Percentiles rank a stretch among this genome's conserved stretches.
Evolutionary conservation across 2,888 invertebrate species (phyloP).

Genomic region (Agriopis leucophaearia): DNA sequence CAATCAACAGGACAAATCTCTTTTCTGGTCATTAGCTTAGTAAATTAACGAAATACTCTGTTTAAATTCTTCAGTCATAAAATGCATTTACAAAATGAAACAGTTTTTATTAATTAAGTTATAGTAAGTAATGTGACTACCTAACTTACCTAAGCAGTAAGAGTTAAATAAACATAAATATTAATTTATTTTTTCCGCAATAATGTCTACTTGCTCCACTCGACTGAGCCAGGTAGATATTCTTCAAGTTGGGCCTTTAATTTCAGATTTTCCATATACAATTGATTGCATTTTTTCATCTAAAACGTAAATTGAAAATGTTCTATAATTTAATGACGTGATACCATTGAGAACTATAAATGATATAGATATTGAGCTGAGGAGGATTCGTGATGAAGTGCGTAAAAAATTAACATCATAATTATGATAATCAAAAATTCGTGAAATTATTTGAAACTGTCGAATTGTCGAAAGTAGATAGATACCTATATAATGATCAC

Average conservation of each 20-base stretch:
- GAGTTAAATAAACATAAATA: not conserved
- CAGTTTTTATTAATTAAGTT: conserved; percentile 3
- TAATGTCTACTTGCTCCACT: conserved; percentile 44
- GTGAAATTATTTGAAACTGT: not conserved
- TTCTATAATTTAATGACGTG: not conserved
- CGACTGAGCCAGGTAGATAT: conserved; percentile 50
- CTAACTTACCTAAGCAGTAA: conserved; percentile 6
- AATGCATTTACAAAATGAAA: not conserved
- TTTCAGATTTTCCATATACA: conserved; percentile 73
- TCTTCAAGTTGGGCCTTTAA: conserved; percentile 68
- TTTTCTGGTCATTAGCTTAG: not conserved
- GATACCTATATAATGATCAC: no score
- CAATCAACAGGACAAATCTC: not conserved
- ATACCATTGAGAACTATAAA: no score
- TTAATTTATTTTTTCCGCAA: not conserved
- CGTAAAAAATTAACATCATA: not conserved
- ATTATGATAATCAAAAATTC: no score
- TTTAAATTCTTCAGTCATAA: not conserved
- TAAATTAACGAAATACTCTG: not conserved
- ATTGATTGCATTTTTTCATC: conserved; percentile 74
- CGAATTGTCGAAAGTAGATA: no score
- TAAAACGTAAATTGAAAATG: conserved; percentile 45
- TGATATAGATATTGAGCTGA: not conserved
- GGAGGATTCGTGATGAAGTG: not conserved
- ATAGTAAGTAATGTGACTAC: not conserved